phyloP scores from a whole-genome alignment of 2,113 vertebrate species.

The Equus przewalskii region DNA sequence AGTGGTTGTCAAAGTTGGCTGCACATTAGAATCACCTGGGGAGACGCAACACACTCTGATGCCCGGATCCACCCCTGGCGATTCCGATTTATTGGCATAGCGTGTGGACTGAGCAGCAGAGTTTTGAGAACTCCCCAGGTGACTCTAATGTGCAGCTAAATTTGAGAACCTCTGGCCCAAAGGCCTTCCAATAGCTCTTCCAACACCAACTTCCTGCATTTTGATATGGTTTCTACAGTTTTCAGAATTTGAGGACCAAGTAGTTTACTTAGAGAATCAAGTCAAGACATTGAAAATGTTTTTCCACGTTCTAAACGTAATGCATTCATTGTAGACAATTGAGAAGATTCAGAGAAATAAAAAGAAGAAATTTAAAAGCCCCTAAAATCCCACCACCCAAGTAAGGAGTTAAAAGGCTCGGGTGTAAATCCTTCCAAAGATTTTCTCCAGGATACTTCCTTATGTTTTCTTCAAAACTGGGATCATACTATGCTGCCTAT shows the following conservation, averaged over 20 bases:
- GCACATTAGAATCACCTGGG: neutral
- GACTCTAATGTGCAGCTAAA: neutral
- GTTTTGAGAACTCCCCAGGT: neutral
- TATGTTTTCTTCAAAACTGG: neutral
- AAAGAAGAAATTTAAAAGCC: slow-evolving; percentile 13
- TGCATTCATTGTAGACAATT: neutral
- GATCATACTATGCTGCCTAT: neutral
- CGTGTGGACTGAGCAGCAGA: neutral
- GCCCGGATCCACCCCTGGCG: accelerated
- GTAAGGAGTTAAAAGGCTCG: neutral
- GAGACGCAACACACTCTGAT: neutral
- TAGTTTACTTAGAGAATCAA: neutral
- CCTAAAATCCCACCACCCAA: neutral
- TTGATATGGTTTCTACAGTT: neutral
- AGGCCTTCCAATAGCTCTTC: neutral
- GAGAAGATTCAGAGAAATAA: slow-evolving; percentile 24
- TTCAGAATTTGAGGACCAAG: neutral
- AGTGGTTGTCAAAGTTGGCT: neutral
- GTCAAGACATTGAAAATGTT: neutral
- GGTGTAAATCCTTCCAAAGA: neutral
- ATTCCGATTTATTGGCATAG: neutral
- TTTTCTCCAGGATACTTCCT: neutral
- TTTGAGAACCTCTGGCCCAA: neutral
- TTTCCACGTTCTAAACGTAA: neutral
- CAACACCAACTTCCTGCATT: neutral